Percentiles rank a stretch among this genome's conserved stretches.
These are phyloP conservation scores for Peromyscus californicus DNA, from an alignment of 2,113 vertebrate genomes.

Conservation along the genomic window DNA sequence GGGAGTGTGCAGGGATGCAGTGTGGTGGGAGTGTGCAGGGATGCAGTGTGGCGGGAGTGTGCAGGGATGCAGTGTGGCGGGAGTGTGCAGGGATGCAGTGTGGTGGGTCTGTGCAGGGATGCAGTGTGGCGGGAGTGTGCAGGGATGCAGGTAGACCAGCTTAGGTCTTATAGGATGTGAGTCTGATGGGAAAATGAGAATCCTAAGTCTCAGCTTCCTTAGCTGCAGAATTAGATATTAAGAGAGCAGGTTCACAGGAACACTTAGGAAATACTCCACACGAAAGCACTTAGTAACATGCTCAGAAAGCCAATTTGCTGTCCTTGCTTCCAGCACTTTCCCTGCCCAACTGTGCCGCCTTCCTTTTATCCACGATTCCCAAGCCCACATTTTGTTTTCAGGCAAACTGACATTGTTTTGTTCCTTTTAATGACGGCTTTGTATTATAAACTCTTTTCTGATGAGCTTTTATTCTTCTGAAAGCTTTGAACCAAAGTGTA, in stretches of 20 bases:
- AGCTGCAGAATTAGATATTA: background rate
- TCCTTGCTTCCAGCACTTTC: background rate
- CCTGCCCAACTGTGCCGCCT: background rate
- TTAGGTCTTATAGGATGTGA: background rate
- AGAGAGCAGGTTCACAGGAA: background rate
- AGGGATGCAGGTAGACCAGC: background rate
- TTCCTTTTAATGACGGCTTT: background rate
- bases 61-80: too few relatives aligned
- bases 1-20: too few relatives aligned
- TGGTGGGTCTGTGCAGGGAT: too few relatives aligned
- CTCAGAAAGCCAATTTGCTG: background rate
- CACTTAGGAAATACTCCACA: background rate
- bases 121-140: too few relatives aligned
- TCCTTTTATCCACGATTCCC: background rate
- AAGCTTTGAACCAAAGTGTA: slow-evolving; percentile 17
- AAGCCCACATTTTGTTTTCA: background rate
- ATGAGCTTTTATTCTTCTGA: slow-evolving; percentile 46
- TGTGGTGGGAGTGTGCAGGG: too few relatives aligned
- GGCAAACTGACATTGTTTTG: background rate
- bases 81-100: too few relatives aligned
- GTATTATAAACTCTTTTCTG: slow-evolving; percentile 2
- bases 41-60: too few relatives aligned
- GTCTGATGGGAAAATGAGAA: background rate
- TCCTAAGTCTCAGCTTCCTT: background rate
- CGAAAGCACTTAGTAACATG: background rate